Evolutionary conservation across 1,140 invertebrate genomes (phyloP), one percentile per base, ranked within the genome.

Genomic region (Ladona fulva): DNA sequence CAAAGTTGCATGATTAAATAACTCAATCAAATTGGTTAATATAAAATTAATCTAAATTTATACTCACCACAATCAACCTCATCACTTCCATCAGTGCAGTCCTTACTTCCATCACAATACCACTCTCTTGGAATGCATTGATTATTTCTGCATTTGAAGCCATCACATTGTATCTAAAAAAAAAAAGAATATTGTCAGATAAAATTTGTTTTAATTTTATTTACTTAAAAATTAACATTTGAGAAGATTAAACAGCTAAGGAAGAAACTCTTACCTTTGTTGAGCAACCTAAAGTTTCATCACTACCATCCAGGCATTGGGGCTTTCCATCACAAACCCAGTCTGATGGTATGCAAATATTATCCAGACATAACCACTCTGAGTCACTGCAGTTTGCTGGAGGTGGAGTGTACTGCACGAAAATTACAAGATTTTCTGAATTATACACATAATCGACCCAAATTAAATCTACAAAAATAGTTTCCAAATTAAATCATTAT

Each of bases 241-340:
- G 10, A 25, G 74, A 22, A 74, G 19, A 19, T 19, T 75, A 25
- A 14, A 75, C 1, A 75, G 24, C 1, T 5, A 75, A n/a, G 29
- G n/a, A 74, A 22, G 22, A 74, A 22, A 10, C 22, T 5, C 24
- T 8, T 19, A 75, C 37, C 37, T 24, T 75, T 42, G 24, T 24
- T 19, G 74, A 25, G 74, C 74, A 25, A 3, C 25, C 78, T 66
- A 66, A 66, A 19, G 12, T 77, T 80, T 85, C 84, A 85, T 97
- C 96, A 1, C 91, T 91, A 1, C 87, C 88, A 85, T 95, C 92
- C 0, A 88, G 85, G 85, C 97, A 99, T 82, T 98, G 93, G 6
- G 82, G 42, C 0, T 86, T 85, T 0, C 90, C 89, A 82, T 97
- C 90, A 83, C 95, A 97, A 79, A 95, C 90, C 89, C 90, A 93